Percentiles rank a stretch among this genome's conserved stretches.
Conservation (phyloP, 64 coral and sea anemone genomes). For the Catalaphyllia jardinei region DNA sequence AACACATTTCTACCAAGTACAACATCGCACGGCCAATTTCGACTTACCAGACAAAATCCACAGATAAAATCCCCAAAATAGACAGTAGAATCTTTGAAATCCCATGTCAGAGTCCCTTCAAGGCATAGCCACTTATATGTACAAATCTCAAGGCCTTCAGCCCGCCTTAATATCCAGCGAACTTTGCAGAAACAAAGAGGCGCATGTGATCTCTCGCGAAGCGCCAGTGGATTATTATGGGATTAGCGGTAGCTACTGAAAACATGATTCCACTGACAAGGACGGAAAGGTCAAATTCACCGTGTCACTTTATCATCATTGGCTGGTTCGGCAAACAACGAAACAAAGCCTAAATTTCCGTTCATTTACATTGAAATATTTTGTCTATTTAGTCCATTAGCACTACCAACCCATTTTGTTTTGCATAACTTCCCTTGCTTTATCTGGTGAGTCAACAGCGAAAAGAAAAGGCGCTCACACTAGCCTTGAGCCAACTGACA, state of each 20-base stretch:
- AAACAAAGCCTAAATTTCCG: conserved; percentile 84
- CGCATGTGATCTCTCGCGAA: conserved; percentile 67
- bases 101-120: conserved; percentile 39
- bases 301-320: conserved; percentile 46
- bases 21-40: not conserved
- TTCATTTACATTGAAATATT: conserved; percentile 89
- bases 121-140: conserved; percentile 49
- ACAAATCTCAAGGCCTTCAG: conserved; percentile 21
- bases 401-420: conserved; percentile 51
- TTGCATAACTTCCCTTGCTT: not conserved
- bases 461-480: not conserved
- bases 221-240: conserved; percentile 73
- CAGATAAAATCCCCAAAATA: conserved; percentile 61
- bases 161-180: conserved; percentile 43
- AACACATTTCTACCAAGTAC: conserved; percentile 70
- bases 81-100: conserved; percentile 15
- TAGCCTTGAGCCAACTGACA: not conserved
- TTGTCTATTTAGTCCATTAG: conserved; percentile 82
- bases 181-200: conserved; percentile 54
- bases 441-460: conserved; percentile 35
- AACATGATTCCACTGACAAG: conserved; percentile 34
- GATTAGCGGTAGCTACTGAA: conserved; percentile 67
- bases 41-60: conserved; percentile 86
- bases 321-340: conserved; percentile 54
- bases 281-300: conserved; percentile 47